Evolutionary conservation across 64 coral and sea anemone species (phyloP), one percentile per base, ranked within the genome.

Genomic region (Orbicella faveolata): DNA sequence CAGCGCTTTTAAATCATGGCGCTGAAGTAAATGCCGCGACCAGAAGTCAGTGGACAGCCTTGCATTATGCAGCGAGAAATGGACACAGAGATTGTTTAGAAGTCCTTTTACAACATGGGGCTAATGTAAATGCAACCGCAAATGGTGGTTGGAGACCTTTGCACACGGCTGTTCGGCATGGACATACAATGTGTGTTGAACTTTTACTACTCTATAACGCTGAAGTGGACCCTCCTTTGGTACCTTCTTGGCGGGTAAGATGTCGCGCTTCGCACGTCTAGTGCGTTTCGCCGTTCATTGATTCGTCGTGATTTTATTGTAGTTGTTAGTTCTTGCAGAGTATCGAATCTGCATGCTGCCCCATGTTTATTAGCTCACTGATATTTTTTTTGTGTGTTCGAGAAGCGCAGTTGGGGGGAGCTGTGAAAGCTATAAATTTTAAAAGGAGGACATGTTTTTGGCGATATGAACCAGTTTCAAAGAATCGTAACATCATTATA

Each of bases 61-160:
- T 99, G 66, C 97, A 99, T 84, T 99, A 93, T 62, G 97, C 97
- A 55, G 94, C 97, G 26, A 83, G 97, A 73, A 99, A 99, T 36
- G 97, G 97, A 73, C 97, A 99, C 77, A 87, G 52, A 37, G 83
- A 99, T 75, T 99, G 97, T 91, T 82, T 99, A 93, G 97, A 99
- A 90, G 89, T 96, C 41, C 94, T 99, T n/a, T 93, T 96, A 89
- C 88, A 89, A 77, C 91, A 95, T 91, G 97, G 97, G 83, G 94
- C 94, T 76, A 90, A 95, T 79, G 97, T 99, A 88, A 90, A 99
- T 93, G 94, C 97, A 21, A 96, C 94, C 80, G 97, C 97, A 79
- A 96, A 93, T 88, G 97, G 97, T 70, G 97, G 97, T 78, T 99
- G 97, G 97, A 93, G 94, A 78, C 88, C 97, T 81, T 80, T 99